Evolutionary conservation across 2,797 vertebrate species (phyloP).

Genomic region (Spinibarbus caldwelli): DNA sequence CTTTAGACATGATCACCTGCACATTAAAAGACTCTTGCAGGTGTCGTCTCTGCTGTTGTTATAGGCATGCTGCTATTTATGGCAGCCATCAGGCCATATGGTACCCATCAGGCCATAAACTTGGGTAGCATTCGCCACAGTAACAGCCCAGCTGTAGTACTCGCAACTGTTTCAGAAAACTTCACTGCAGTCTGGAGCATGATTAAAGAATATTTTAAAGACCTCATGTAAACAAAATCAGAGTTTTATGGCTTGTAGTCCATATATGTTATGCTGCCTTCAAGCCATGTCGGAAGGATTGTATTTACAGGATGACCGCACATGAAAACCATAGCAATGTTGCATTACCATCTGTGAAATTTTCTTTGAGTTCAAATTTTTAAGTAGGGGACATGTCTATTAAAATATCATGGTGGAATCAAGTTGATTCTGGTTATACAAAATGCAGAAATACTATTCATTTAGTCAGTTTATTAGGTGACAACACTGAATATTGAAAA

Average conservation of each 20-base stretch:
- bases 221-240: background rate
- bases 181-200: background rate
- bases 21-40: conserved; percentile 39
- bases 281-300: background rate
- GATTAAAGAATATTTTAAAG: background rate
- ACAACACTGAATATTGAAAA: background rate
- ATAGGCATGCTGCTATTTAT: conserved; percentile 51
- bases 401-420: background rate
- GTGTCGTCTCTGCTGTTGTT: conserved; percentile 50
- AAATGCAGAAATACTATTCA: background rate
- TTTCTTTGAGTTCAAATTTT: background rate
- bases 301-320: background rate
- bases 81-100: conserved; percentile 37
- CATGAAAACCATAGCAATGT: background rate
- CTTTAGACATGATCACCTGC: conserved; percentile 17
- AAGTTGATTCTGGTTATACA: background rate
- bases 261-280: background rate
- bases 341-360: background rate
- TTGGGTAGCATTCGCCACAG: conserved; percentile 3
- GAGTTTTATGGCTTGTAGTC: background rate
- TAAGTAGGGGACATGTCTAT: background rate
- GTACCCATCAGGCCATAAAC: conserved; percentile 39
- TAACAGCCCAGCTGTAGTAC: background rate
- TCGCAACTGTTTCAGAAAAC: background rate
- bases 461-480: background rate